These are phyloP conservation scores for Acrobasis repandana DNA, from an alignment of 2,888 invertebrate species.

Conservation along the genomic window DNA sequence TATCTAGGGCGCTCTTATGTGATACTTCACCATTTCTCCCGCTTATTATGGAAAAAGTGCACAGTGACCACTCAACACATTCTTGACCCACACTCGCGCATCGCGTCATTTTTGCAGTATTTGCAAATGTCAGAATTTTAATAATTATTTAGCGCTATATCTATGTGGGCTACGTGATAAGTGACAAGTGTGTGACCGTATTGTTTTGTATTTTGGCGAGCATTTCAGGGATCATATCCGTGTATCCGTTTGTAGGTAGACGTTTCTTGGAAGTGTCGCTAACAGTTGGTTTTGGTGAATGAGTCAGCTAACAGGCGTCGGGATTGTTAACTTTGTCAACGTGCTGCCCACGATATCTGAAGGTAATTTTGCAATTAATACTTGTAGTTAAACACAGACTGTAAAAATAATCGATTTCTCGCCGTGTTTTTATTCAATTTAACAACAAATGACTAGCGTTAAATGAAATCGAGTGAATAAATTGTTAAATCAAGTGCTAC, in stretches of 20 bases:
- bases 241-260: slow-evolving; percentile 47
- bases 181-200: slow-evolving; percentile 62
- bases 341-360: slow-evolving; percentile 79
- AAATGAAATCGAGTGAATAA: neutral
- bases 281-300: slow-evolving; percentile 72
- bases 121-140: slow-evolving; percentile 56
- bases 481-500: neutral
- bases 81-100: slow-evolving; percentile 41
- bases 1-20: slow-evolving; percentile 69
- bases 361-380: slow-evolving; percentile 54
- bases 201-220: slow-evolving; percentile 53
- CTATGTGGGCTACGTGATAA: slow-evolving; percentile 75
- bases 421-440: slow-evolving; percentile 1
- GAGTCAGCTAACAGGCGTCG: slow-evolving; percentile 81
- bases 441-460: neutral
- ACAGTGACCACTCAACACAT: slow-evolving; percentile 52
- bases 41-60: slow-evolving; percentile 61
- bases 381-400: slow-evolving; percentile 21
- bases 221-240: slow-evolving; percentile 46
- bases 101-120: slow-evolving; percentile 34
- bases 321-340: slow-evolving; percentile 79
- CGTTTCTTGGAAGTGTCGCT: slow-evolving; percentile 59
- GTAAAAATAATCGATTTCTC: slow-evolving; percentile 9
- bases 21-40: slow-evolving; percentile 63
- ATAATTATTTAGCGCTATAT: slow-evolving; percentile 62